Conservation (phyloP, 2,797 vertebrate genomes). For the Acipenser oxyrinchus region DNA sequence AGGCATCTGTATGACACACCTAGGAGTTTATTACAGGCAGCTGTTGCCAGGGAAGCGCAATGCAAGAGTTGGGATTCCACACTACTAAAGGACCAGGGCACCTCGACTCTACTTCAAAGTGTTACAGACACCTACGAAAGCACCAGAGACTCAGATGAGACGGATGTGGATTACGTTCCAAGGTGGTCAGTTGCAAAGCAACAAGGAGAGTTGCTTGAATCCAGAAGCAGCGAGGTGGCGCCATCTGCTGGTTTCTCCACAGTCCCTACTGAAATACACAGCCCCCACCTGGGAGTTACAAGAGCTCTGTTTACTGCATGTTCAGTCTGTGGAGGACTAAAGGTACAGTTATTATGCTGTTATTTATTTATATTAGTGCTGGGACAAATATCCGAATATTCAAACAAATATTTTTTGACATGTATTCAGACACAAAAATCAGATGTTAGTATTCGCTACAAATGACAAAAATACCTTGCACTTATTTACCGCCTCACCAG, state of each 20-base stretch:
- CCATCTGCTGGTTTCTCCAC: conserved; percentile 46
- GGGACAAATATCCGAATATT: no score
- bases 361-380: no score
- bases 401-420: no score
- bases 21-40: conserved; percentile 66
- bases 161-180: conserved; percentile 36
- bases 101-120: conserved; percentile 18
- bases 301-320: conserved; percentile 48
- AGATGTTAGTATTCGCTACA: no score
- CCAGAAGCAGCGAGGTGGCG: conserved; percentile 50
- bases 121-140: conserved; percentile 36
- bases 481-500: no score
- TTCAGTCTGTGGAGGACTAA: conserved; percentile 62
- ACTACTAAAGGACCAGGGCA: conserved; percentile 42
- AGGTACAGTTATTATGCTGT: conserved; percentile 55
- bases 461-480: no score
- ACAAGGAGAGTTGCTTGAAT: conserved; percentile 39
- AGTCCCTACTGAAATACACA: conserved; percentile 56
- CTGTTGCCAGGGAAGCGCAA: conserved; percentile 31
- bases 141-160: conserved; percentile 42
- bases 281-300: conserved; percentile 49
- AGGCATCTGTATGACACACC: conserved; percentile 75
- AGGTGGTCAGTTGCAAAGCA: conserved; percentile 40
- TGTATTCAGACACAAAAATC: no score
- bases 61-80: conserved; percentile 31